phyloP scores from a whole-genome alignment of 2,797 vertebrate genomes.

The Saxicola maurus region DNA sequence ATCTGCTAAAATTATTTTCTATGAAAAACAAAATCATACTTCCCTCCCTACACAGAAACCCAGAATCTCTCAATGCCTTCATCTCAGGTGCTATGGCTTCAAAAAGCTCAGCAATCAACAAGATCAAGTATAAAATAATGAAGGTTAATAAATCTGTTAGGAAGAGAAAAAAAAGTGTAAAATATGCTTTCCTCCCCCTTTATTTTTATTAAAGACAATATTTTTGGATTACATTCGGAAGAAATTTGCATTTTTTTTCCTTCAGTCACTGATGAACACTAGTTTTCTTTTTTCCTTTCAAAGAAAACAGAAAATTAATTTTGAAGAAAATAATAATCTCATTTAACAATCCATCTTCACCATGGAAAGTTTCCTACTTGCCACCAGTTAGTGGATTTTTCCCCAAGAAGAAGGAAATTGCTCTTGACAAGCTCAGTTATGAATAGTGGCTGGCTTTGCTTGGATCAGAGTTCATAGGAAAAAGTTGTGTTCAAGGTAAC shows the following conservation, averaged over 20 bases:
- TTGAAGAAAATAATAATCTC: neutral
- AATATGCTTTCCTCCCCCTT: neutral
- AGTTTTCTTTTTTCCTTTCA: neutral
- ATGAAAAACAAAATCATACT: neutral
- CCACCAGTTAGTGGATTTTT: slow-evolving; percentile 30
- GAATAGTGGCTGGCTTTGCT: slow-evolving; percentile 16
- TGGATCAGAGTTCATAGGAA: slow-evolving; percentile 28
- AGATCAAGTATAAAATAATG: neutral
- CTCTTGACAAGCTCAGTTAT: slow-evolving; percentile 35
- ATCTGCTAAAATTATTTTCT: neutral
- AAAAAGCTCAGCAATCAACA: neutral
- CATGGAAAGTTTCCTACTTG: slow-evolving; percentile 26
- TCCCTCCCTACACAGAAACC: neutral
- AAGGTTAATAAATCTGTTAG: neutral
- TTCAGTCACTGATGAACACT: neutral
- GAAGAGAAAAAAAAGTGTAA: neutral
- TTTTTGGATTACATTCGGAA: neutral
- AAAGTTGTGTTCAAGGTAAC: slow-evolving; percentile 14
- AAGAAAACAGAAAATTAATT: neutral
- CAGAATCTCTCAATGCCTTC: neutral
- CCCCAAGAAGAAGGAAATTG: slow-evolving; percentile 39
- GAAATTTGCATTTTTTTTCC: neutral
- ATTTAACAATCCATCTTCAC: slow-evolving; percentile 15
- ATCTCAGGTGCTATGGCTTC: neutral
- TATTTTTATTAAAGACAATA: neutral